Base-by-base conservation (phyloP, 2,797 vertebrate genomes). In the Arctocebus calabarensis region DNA sequence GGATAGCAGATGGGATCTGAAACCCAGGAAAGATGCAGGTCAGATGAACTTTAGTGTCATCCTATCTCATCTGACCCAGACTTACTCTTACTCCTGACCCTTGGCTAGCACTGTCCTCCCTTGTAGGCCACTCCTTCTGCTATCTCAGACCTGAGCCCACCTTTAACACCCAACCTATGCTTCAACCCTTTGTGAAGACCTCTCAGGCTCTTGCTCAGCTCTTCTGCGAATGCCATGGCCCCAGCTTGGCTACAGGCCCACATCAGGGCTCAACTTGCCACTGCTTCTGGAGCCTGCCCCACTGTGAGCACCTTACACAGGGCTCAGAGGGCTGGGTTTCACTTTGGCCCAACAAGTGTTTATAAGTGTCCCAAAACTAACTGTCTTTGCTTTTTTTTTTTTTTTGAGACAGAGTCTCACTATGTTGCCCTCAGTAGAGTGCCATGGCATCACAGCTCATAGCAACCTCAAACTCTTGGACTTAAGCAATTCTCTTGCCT, bases 301-400 rank as follows among this genome's bases (percentile, higher is more conserved):
- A 0, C 1, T 2, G 0, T 0, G 2, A 45, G 32, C 61, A 3
- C 55, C 7, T 20, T 27, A 29, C 0, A 45, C 34, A 57, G 37
- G 52, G 23, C 27, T 34, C 0, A 0, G 12, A 23, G 3, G 12
- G 32, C 27, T 32, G 0, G 85, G 71, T 2, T 6, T 27, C 40
- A 2, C 57, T 45, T 90, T 23, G 62, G n/a, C 62, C 8, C n/a
- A 17, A 14, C 2, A 23, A 34, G 74, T 17, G 1, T 48, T 59
- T 40, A 29, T 5, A 13, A 3, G 12, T 2, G 0, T 27, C 6
- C 1, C 0, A 43, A 57, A n/a, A 27, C 43, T 0, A 0, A 45
- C 32, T 8, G 23, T 23, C 23, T 40, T 5, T 79, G 64, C 11
- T 71, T 84, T 52, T 16, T 52, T 48, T 48, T 48, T 48, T 52